Percentiles rank a stretch among this genome's conserved stretches.
phyloP scores from a whole-genome alignment of 1,140 invertebrate species.

The Drosophila yakuba region DNA sequence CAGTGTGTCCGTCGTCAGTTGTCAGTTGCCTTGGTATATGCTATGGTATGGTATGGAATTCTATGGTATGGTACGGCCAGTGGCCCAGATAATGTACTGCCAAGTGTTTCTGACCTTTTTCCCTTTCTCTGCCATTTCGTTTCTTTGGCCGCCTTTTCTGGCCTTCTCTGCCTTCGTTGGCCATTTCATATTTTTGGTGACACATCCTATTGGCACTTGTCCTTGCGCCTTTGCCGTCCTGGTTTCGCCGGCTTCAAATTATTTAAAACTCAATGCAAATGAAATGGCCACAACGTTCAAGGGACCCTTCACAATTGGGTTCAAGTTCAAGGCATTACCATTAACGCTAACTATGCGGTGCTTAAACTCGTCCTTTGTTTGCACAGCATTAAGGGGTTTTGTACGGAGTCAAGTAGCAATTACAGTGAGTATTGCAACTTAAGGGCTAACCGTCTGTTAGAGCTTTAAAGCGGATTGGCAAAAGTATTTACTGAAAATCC shows the following conservation, averaged over 20 bases:
- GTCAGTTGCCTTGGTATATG: constrained; percentile 29
- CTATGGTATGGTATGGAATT: neutral
- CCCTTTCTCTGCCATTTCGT: constrained; percentile 3
- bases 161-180: constrained; percentile 18
- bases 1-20: constrained; percentile 53
- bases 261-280: constrained; percentile 71
- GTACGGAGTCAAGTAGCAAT: constrained; percentile 26
- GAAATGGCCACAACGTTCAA: constrained; percentile 42
- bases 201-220: constrained; percentile 63
- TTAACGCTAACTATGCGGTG: constrained; percentile 56
- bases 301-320: constrained; percentile 37
- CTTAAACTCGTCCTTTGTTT: constrained; percentile 38
- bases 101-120: constrained; percentile 82
- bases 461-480: neutral
- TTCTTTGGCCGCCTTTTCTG: neutral
- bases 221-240: constrained; percentile 36
- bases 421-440: constrained; percentile 13
- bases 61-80: constrained; percentile 41
- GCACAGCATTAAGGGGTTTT: constrained; percentile 35
- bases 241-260: constrained; percentile 48
- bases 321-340: constrained; percentile 69
- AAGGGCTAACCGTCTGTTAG: neutral
- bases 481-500: neutral
- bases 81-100: constrained; percentile 82
- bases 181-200: constrained; percentile 72